Evolutionary conservation across 2,888 invertebrate genomes (phyloP).

Genomic region (Sericinus montela): DNA sequence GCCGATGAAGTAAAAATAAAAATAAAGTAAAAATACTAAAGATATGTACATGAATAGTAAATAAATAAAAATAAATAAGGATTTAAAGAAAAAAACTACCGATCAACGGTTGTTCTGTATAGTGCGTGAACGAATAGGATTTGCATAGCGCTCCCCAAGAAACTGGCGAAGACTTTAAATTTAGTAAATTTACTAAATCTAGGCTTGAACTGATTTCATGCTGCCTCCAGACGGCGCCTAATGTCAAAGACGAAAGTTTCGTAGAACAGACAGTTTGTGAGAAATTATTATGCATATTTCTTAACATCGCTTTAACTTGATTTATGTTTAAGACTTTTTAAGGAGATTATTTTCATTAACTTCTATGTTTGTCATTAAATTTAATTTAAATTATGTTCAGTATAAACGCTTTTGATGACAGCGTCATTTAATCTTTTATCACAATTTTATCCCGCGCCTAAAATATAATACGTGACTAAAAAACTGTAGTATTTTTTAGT

Average conservation of each 20-base stretch:
- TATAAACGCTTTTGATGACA: too few species aligned
- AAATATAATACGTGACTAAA: too few species aligned
- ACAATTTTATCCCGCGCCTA: too few species aligned
- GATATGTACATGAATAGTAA: too few species aligned
- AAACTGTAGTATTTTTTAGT: too few species aligned
- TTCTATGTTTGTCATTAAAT: too few species aligned
- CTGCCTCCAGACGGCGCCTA: conserved; percentile 48
- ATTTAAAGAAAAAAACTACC: conserved; percentile 15
- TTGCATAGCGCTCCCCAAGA: conserved; percentile 69
- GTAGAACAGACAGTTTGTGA: conserved; percentile 21
- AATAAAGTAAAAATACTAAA: too few species aligned
- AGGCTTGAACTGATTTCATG: conserved; percentile 66
- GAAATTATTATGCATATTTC: conserved; percentile 7
- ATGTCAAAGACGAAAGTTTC: conserved; percentile 44
- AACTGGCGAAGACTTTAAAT: conserved; percentile 67
- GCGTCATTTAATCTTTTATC: too few species aligned
- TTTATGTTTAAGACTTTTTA: background rate
- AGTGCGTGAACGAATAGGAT: conserved; percentile 50
- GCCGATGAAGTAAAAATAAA: too few species aligned
- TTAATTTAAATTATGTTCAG: too few species aligned
- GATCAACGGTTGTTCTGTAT: conserved; percentile 21
- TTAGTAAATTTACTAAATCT: conserved; percentile 74
- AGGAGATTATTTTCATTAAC: too few species aligned
- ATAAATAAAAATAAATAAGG: too few species aligned
- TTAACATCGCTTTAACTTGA: background rate